Evolutionary conservation across 2,113 vertebrate genomes (phyloP).

Genomic region (Carlito syrichta): DNA sequence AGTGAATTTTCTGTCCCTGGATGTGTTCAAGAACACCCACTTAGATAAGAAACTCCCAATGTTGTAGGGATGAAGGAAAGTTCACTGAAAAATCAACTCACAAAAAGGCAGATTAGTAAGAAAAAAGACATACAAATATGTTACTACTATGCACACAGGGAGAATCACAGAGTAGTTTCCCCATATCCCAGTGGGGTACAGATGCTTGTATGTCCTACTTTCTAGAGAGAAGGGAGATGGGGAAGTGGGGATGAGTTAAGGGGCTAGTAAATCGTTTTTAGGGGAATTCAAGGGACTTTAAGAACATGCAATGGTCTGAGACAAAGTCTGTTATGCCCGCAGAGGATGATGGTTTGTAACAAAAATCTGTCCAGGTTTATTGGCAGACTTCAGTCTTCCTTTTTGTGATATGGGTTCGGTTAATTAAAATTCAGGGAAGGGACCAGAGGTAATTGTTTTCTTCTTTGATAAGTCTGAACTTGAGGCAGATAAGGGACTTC

Average conservation of each 20-base stretch:
- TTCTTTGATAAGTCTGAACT: not conserved
- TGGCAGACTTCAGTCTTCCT: not conserved
- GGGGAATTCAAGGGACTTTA: not conserved
- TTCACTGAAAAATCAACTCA: not conserved
- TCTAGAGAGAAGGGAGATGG: not conserved
- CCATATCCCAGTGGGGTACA: not conserved
- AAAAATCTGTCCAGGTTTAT: not conserved
- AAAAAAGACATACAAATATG: not conserved
- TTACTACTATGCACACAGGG: not conserved
- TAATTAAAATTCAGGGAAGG: not conserved
- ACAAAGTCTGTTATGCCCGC: not conserved
- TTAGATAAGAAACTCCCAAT: not conserved
- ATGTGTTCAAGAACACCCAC: not conserved
- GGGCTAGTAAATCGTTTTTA: not conserved
- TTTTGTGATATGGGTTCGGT: too few species aligned
- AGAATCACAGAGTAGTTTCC: not conserved
- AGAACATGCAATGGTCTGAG: not conserved
- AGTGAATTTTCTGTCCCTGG: not conserved
- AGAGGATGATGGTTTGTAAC: not conserved
- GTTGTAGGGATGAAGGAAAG: not conserved
- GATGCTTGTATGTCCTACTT: not conserved
- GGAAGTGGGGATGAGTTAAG: not conserved
- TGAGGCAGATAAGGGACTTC: not conserved
- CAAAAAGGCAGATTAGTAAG: not conserved
- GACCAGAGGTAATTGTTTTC: not conserved